Conservation (phyloP, 2,113 vertebrate genomes). For the Zingel zingel region DNA sequence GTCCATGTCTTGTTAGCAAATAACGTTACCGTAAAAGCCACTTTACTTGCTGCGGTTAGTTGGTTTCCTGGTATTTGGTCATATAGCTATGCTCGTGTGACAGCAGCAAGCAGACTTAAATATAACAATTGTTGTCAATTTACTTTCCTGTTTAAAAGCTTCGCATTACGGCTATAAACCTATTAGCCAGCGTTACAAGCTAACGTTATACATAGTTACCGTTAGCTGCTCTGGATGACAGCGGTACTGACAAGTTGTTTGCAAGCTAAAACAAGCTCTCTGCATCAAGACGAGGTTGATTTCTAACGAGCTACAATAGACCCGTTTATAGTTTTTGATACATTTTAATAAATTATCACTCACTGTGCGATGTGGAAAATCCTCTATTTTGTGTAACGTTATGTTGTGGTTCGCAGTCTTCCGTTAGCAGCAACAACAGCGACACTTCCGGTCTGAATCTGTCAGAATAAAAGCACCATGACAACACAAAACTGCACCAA, state of each 20-base stretch:
- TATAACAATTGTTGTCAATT: not conserved
- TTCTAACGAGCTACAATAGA: fast-evolving
- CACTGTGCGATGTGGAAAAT: slow-evolving; percentile 14
- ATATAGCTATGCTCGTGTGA: not conserved
- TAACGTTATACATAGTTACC: slow-evolving; percentile 2
- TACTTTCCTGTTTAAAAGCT: not conserved
- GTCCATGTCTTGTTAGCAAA: slow-evolving; percentile 6
- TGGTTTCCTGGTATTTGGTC: not conserved
- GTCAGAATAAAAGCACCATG: slow-evolving; percentile 51
- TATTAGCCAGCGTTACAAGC: not conserved
- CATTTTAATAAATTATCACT: not conserved
- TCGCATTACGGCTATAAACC: not conserved
- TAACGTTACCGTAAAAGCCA: not conserved
- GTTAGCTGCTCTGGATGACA: slow-evolving; percentile 30
- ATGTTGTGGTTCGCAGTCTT: slow-evolving; percentile 5
- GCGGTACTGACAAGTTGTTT: not conserved
- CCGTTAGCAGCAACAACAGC: not conserved
- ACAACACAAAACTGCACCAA: not conserved
- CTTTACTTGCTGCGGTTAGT: not conserved
- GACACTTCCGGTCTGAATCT: not conserved
- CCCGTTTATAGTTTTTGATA: no score
- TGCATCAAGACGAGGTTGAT: not conserved
- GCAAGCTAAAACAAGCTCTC: not conserved
- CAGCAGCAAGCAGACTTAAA: not conserved
- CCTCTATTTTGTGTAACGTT: not conserved